phyloP scores from a whole-genome alignment of 1,140 invertebrate species.

The Leptinotarsa undecemlineata region DNA sequence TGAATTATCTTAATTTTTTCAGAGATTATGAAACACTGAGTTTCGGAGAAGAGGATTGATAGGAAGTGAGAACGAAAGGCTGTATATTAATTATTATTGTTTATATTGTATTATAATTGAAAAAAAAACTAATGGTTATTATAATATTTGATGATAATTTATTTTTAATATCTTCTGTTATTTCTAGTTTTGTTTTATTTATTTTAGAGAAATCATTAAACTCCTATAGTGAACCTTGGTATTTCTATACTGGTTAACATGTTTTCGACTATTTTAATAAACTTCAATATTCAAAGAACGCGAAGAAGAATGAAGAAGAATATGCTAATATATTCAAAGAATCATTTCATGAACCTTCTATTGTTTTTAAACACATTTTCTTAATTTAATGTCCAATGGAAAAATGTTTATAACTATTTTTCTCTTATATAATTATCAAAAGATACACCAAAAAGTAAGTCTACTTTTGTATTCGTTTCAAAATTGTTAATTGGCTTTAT shows the following conservation, averaged over 20 bases:
- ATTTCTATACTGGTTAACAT: neutral
- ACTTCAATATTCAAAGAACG: too few species aligned
- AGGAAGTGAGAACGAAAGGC: slow-evolving; percentile 49
- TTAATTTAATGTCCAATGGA: too few species aligned
- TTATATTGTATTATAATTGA: slow-evolving; percentile 52
- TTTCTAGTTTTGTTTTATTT: slow-evolving; percentile 29
- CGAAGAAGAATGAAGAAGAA: too few species aligned
- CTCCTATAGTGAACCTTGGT: neutral
- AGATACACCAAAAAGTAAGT: too few species aligned
- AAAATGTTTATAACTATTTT: too few species aligned
- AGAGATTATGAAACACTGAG: slow-evolving; percentile 35
- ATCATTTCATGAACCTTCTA: too few species aligned
- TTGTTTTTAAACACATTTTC: too few species aligned
- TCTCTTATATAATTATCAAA: too few species aligned
- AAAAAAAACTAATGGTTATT: slow-evolving; percentile 41
- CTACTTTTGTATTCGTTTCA: too few species aligned
- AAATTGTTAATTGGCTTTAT: too few species aligned
- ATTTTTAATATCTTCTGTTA: slow-evolving; percentile 36
- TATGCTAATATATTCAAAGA: too few species aligned
- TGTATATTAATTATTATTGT: slow-evolving; percentile 50
- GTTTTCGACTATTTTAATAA: too few species aligned
- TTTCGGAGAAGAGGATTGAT: slow-evolving; percentile 37
- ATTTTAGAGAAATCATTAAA: slow-evolving; percentile 20
- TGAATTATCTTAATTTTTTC: slow-evolving; percentile 23
- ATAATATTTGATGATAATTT: slow-evolving; percentile 43